These are phyloP conservation scores for Dasypolia templi DNA, from an alignment of 2,888 invertebrate genomes.

Conservation along the genomic window DNA sequence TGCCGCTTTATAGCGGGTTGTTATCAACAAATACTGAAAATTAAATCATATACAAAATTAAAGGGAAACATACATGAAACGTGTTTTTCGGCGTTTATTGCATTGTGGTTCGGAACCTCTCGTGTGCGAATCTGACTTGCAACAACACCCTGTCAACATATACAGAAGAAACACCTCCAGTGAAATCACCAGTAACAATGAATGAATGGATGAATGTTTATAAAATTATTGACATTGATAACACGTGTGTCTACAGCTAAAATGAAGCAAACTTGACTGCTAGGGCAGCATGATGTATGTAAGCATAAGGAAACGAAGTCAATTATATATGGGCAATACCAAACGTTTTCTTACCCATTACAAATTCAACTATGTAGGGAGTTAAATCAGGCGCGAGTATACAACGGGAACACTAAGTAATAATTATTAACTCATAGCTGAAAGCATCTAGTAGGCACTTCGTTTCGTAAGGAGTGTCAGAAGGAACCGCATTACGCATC, in stretches of 20 bases:
- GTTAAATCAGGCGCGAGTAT: background rate
- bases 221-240: background rate
- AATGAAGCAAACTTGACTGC: background rate
- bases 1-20: no score
- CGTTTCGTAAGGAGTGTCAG: conserved; percentile 18
- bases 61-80: no score
- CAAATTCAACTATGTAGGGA: background rate
- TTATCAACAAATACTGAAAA: no score
- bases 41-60: no score
- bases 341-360: background rate
- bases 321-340: background rate
- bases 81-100: no score
- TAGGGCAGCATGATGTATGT: background rate
- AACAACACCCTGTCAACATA: background rate
- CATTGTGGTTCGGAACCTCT: no score
- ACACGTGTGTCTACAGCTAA: background rate
- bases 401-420: background rate
- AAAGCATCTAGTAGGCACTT: conserved; percentile 12
- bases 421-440: conserved; percentile 5
- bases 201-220: no score
- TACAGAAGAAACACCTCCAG: background rate
- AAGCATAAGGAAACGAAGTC: background rate
- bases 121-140: no score
- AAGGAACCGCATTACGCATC: conserved; percentile 23
- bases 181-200: background rate